A percentile compares a stretch with the other conserved stretches of the same genome.
phyloP scores from a whole-genome alignment of 2,888 invertebrate genomes.

The Taphrorychus bicolor region DNA sequence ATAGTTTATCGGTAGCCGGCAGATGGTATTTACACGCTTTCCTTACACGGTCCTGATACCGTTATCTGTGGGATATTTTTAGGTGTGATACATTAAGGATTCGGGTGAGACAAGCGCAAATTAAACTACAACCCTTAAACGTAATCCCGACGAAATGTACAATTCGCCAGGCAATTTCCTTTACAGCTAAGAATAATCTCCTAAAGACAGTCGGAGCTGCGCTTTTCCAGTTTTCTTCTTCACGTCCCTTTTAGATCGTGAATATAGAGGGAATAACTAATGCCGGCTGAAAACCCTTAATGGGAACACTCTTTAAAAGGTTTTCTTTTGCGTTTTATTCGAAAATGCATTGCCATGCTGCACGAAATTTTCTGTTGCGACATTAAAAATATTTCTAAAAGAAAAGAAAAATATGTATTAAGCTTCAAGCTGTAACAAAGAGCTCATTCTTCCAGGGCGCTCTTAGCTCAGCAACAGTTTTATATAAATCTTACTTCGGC shows the following conservation, averaged over 20 bases:
- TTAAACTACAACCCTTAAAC: background rate
- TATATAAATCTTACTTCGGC: background rate
- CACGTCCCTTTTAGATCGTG: too few species aligned
- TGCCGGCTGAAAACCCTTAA: background rate
- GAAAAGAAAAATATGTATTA: background rate
- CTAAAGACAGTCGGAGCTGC: background rate
- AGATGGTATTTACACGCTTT: background rate
- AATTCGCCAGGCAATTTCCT: background rate
- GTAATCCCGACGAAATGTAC: background rate
- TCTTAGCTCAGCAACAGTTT: background rate
- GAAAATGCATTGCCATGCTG: too few species aligned
- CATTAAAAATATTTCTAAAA: background rate
- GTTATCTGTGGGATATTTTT: too few species aligned
- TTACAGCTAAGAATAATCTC: background rate
- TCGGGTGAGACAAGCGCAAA: background rate
- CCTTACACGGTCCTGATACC: background rate
- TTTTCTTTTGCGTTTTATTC: background rate
- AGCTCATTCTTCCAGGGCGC: background rate
- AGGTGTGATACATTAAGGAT: too few species aligned
- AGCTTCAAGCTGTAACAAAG: background rate
- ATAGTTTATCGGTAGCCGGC: background rate
- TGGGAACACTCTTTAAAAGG: background rate
- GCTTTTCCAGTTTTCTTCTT: background rate
- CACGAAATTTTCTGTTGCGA: background rate
- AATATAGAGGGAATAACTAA: background rate